Evolutionary conservation across 2,888 invertebrate genomes (phyloP), one percentile per base, ranked within the genome.

Genomic region (Myathropa florea): DNA sequence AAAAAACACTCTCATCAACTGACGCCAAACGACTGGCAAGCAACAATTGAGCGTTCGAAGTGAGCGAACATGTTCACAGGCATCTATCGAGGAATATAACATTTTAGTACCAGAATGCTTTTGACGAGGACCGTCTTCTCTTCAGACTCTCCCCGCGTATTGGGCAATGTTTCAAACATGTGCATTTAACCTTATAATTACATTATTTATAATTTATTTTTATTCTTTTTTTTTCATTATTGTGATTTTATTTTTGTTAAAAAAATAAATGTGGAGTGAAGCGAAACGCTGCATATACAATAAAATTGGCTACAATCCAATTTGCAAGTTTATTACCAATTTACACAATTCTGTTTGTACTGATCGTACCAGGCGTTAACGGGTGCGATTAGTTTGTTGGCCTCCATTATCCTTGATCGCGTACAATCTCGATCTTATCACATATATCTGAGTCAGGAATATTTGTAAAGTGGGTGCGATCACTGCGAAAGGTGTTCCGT

Each of bases 401-500:
- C 64, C 46, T 77, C 39, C 61, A 86, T 92, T 92, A 93, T 92
- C 93, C 93, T 90, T 92, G 91, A 90, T 93, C 93, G 81, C 93
- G 91, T 18, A 92, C 92, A 65, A 92, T 92, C 90, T 93, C 93
- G 76, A 93, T 92, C 89, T 93, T 93, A 88, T 93, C 93, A 89
- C 91, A 92, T 89, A 92, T 88, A 88, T 95, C 95, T 79, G 95
- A 94, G 89, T 95, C 95, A n/a, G 96, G 95, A 87, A 96, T 94
- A 89, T 95, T 96, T 55, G 96, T 96, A 64, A 96, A 94, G 91
- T 96, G 96, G 6, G 96, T 96, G 61, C 92, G 92, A 93, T 96
- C 96, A 88, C 96, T 96, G 91, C 96, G 96, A 77, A 96, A 94
- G 0, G 96, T 96, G 90, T 96, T 95, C 89, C 95, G 95, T 91